Conservation (phyloP, 1,140 invertebrate species). For the Heliothis virescens region DNA sequence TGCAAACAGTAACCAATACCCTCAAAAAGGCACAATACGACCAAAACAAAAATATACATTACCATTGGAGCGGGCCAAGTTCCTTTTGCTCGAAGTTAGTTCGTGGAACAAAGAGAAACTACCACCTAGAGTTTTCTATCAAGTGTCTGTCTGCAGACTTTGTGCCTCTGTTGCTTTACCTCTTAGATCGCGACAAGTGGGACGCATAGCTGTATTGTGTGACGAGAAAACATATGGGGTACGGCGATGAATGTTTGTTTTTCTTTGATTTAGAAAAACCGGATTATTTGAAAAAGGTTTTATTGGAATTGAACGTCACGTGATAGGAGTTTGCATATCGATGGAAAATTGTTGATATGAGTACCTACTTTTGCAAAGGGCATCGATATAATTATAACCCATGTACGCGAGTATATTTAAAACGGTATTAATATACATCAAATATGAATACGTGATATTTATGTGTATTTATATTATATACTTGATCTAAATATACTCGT, state of each 20-base stretch:
- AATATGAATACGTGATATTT: too few species aligned
- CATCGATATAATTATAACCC: too few species aligned
- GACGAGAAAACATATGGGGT: neutral
- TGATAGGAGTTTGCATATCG: too few species aligned
- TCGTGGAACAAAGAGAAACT: constrained; percentile 47
- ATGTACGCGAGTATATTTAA: too few species aligned
- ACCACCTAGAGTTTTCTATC: constrained; percentile 50
- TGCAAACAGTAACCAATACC: constrained; percentile 5
- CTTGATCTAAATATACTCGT: too few species aligned
- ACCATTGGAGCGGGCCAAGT: constrained; percentile 30
- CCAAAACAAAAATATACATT: constrained; percentile 44
- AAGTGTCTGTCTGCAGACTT: constrained; percentile 49
- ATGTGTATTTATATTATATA: too few species aligned
- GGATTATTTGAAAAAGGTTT: too few species aligned
- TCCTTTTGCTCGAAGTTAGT: constrained; percentile 41
- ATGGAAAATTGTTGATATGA: too few species aligned
- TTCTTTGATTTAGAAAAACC: neutral
- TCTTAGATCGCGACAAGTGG: constrained; percentile 38
- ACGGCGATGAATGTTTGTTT: neutral
- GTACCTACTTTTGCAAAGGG: too few species aligned
- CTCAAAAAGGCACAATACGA: neutral
- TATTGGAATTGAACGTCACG: too few species aligned
- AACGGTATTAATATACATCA: too few species aligned
- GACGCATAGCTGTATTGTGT: constrained; percentile 24
- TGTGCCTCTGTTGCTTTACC: constrained; percentile 27